Base-by-base conservation (phyloP, 2,888 invertebrate species). In the Aporophyla nigra region DNA sequence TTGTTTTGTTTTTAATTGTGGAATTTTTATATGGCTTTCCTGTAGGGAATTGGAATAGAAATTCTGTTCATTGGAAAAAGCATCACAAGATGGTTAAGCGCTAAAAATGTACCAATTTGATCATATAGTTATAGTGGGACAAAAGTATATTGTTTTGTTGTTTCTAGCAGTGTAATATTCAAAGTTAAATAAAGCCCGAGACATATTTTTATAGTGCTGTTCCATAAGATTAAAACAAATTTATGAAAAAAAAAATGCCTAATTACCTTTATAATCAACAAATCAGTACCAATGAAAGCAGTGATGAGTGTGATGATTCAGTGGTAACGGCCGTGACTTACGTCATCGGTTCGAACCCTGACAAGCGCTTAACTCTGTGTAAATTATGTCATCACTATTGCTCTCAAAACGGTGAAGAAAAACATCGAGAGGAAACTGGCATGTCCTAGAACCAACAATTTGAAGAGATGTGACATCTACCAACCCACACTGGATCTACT, bases 1-100 rank as follows among this genome's bases (percentile, higher is more conserved):
- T 63, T 79, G 80, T 63, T 80, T 82, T 61, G 33, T 27, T 72
- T 53, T 66, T 61, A 65, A 61, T 61, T 61, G 56, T 21, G n/a
- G 40, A 33, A 43, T 77, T 67, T 24, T 46, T 16, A 2, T 7
- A n/a, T 19, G n/a, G 33, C 33, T 75, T 27, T n/a, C 0, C 3
- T 74, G 9, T 43, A 19, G 1, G n/a, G 3, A 61, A 24, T 43
- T 14, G 1, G 12, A 61, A 43, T 2, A 2, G 4, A 46, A 19
- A 14, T 54, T 46, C 0, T 54, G 24, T 0, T 0, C 19, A 24
- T 51, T n/a, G 16, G 16, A 24, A 12, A 19, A 69, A 19, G 1
- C 3, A 63, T 5, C 5, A 63, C 5, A 10, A 43, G n/a, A 43
- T 43, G 5, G 0, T n/a, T 62, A n/a, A 7, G 21, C 6, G 7